Evolutionary conservation across 64 coral and sea anemone genomes (phyloP), one percentile per base, ranked within the genome.

Genomic region (Montipora efflorescens): DNA sequence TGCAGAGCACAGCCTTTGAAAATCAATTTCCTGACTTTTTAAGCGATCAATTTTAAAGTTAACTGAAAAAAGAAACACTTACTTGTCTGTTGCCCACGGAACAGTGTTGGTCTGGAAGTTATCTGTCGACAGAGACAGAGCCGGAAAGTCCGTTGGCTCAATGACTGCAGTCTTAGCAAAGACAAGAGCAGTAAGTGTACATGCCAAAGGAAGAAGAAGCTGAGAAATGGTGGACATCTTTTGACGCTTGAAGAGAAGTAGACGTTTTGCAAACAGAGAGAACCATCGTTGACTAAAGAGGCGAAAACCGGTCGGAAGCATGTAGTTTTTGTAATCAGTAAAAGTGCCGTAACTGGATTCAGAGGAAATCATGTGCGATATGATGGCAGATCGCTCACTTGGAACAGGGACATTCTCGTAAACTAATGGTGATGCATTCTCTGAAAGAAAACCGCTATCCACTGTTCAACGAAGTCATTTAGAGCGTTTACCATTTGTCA

Each of bases 241-340:
- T 55, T 99, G 89, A 2, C 98, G 78, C 13, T 92, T 96, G 43
- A 95, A 96, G 79, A 94, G 92, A 45, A 99, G 76, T 2, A 96
- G 28, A 5, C 91, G 84, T 20, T 99, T 99, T 2, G 89, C 66
- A 86, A 99, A 99, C 98, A 99, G 96, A 2, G 98, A 95, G 72
- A 72, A 84, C 98, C 98, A 99, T 22, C 98, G 98, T 67, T 99
- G 98, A 36, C 88, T 71, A 62, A 28, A 71, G 36, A 96, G 69
- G 2, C 20, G 47, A 4, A 94, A 66, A 8, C 95, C 91, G 0
- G 88, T 80, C 55, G 89, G 87, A 52, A 81, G 84, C 22, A 28
- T 57, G 50, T 77, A 84, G 46, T 67, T 73, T 51, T 52, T 69
- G 6, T 73, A 61, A 20, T 76, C 53, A 8, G 62, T 62, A 44